Conservation (phyloP, 2,888 invertebrate species). For the Drosophila multiciliata region DNA sequence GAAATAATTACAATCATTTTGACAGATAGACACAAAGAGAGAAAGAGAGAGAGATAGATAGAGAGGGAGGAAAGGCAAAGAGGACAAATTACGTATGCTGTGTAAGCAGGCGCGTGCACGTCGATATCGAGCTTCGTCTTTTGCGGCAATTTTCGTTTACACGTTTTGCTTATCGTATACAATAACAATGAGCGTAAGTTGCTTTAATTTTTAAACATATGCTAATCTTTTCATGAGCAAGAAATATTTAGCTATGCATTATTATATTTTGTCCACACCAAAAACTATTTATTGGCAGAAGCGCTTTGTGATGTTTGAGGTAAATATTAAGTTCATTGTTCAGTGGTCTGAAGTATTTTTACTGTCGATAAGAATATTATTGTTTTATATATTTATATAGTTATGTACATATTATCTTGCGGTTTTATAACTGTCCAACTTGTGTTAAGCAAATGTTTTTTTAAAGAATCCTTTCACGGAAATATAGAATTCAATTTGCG, state of each 20-base stretch:
- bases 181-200: background rate
- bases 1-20: constrained; percentile 19
- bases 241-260: constrained; percentile 22
- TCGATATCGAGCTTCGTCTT: constrained; percentile 15
- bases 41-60: background rate
- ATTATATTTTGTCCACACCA: constrained; percentile 20
- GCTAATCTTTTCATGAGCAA: constrained; percentile 36
- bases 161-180: constrained; percentile 26
- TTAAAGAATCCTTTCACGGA: constrained; percentile 17
- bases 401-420: constrained; percentile 1
- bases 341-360: constrained; percentile 29
- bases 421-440: constrained; percentile 10
- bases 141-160: constrained; percentile 29
- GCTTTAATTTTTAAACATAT: constrained; percentile 37
- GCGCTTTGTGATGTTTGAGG: constrained; percentile 36
- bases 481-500: constrained; percentile 35
- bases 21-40: background rate
- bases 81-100: background rate
- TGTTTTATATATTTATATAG: background rate
- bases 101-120: constrained; percentile 34
- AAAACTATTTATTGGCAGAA: constrained; percentile 43
- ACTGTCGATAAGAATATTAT: constrained; percentile 42
- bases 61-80: background rate
- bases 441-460: constrained; percentile 12
- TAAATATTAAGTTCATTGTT: constrained; percentile 21